Evolutionary conservation across 2,888 invertebrate species (phyloP).

Genomic region (Pseudococcus viburni): DNA sequence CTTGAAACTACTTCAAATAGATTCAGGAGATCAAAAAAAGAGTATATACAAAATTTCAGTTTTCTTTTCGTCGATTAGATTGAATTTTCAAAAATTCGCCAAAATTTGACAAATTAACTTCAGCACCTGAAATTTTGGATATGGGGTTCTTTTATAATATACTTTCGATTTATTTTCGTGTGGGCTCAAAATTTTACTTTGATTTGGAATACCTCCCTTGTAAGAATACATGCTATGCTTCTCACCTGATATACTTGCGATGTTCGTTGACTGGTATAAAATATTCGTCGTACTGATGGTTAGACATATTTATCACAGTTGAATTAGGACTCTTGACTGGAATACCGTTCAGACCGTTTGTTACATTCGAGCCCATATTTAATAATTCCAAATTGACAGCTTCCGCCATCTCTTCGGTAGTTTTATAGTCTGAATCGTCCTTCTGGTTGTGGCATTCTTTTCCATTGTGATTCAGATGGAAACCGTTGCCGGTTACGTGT

Average conservation of each 20-base stretch:
- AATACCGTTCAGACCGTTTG: slow-evolving; percentile 71
- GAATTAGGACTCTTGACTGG: slow-evolving; percentile 76
- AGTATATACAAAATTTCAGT: too few relatives aligned
- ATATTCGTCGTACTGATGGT: slow-evolving; percentile 83
- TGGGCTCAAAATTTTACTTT: too few relatives aligned
- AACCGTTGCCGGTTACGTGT: slow-evolving; percentile 25
- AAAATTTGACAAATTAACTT: too few relatives aligned
- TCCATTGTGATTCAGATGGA: slow-evolving; percentile 56
- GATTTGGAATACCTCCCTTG: too few relatives aligned
- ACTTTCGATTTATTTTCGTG: too few relatives aligned
- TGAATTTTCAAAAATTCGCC: too few relatives aligned
- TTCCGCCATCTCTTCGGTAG: slow-evolving; percentile 73
- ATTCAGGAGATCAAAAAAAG: too few relatives aligned
- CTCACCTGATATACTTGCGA: slow-evolving; percentile 87
- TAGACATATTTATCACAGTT: slow-evolving; percentile 76
- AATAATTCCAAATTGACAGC: slow-evolving; percentile 86
- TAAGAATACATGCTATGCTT: too few relatives aligned
- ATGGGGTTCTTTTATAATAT: too few relatives aligned
- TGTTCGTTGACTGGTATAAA: slow-evolving; percentile 89
- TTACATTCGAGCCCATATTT: slow-evolving; percentile 77
- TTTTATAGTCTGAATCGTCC: slow-evolving; percentile 62
- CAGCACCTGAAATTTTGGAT: too few relatives aligned
- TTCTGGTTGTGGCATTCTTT: slow-evolving; percentile 58
- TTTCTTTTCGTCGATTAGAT: too few relatives aligned
- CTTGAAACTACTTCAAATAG: too few relatives aligned